These are phyloP conservation scores for Drosophila lacertosa DNA, from an alignment of 1,140 invertebrate species.

Conservation along the genomic window DNA sequence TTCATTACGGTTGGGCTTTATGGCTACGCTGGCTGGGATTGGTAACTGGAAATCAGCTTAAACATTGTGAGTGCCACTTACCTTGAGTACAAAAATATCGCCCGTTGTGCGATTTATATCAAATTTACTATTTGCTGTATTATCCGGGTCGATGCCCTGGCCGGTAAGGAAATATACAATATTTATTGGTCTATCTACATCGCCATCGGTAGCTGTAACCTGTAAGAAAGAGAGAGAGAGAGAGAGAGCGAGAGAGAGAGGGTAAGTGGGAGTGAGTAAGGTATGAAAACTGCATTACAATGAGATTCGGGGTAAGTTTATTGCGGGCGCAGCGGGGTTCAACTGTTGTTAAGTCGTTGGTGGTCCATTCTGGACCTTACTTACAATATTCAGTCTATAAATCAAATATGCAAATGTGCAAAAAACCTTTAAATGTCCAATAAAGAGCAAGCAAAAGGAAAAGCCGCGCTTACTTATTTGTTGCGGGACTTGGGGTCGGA, in stretches of 20 bases:
- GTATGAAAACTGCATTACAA: constrained; percentile 42
- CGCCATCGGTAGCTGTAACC: constrained; percentile 87
- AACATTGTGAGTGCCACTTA: constrained; percentile 70
- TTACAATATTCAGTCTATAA: constrained; percentile 74
- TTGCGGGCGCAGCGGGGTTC: not conserved
- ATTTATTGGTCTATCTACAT: constrained; percentile 87
- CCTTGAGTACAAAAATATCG: constrained; percentile 88
- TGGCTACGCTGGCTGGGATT: constrained; percentile 5
- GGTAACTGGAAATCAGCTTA: constrained; percentile 41
- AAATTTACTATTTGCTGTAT: constrained; percentile 88
- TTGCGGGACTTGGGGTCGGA: not conserved
- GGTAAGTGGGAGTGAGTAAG: constrained; percentile 12
- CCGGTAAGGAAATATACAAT: constrained; percentile 90
- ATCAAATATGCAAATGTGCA: constrained; percentile 80
- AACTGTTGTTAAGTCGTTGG: constrained; percentile 41
- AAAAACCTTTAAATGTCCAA: constrained; percentile 82
- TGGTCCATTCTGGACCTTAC: constrained; percentile 49
- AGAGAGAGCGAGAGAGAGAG: constrained; percentile 85
- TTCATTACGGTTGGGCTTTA: constrained; percentile 56
- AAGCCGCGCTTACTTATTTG: not conserved
- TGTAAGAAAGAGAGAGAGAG: constrained; percentile 84
- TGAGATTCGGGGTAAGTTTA: constrained; percentile 6
- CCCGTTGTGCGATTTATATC: constrained; percentile 88
- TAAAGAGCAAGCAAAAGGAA: constrained; percentile 43
- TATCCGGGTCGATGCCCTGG: constrained; percentile 88